phyloP scores from a whole-genome alignment of 2,797 vertebrate species.

The Lithobates pipiens region DNA sequence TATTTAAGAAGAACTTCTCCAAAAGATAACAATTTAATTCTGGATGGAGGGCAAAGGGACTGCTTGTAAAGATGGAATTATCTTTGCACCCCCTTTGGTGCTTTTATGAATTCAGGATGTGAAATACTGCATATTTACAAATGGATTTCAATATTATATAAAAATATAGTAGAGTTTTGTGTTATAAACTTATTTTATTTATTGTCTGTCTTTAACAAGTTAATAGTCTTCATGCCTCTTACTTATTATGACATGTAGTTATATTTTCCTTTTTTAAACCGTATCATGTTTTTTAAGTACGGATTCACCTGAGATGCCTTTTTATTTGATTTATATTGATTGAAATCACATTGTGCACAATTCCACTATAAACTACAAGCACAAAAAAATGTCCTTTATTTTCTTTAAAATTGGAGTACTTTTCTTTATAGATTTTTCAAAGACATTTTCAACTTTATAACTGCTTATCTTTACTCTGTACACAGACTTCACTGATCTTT shows the following conservation, averaged over 20 bases:
- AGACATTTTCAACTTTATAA: slow-evolving; percentile 16
- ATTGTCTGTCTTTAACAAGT: neutral
- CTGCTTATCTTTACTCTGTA: neutral
- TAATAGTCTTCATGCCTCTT: neutral
- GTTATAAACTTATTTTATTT: neutral
- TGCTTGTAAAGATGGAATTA: neutral
- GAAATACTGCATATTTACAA: neutral
- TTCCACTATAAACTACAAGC: slow-evolving; percentile 5
- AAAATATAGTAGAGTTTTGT: neutral
- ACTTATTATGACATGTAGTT: neutral
- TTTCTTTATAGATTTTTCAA: slow-evolving; percentile 21
- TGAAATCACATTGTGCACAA: neutral
- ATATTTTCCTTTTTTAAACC: neutral
- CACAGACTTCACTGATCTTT: slow-evolving; percentile 1
- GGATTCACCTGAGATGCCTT: slow-evolving; percentile 1
- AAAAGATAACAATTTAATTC: neutral
- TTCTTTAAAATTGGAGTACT: neutral
- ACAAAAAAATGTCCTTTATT: neutral
- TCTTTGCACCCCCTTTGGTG: neutral
- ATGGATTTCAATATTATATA: neutral
- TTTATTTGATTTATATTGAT: slow-evolving; percentile 14
- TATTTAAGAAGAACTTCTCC: neutral
- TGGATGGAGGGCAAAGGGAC: neutral
- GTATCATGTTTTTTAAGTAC: neutral
- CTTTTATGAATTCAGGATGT: neutral